Evolutionary conservation across 1,140 invertebrate species (phyloP), one percentile per base, ranked within the genome.

Genomic region (Panagrolaimus sp.): DNA sequence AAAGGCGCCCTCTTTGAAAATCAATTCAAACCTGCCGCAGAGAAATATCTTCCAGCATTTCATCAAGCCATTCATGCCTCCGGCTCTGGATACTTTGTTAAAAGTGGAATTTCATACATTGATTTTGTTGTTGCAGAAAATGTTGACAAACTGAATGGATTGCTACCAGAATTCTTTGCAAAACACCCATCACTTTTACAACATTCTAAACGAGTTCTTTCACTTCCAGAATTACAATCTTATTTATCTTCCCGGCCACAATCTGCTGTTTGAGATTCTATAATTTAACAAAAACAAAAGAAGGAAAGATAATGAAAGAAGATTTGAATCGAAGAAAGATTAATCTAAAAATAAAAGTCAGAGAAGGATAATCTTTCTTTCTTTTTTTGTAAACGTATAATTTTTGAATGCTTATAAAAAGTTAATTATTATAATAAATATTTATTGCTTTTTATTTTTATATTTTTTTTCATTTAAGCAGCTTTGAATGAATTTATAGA

Each of bases 151-250:
- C n/a, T 70, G 32, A 58, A 58, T 58, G 52, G 21, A 21, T 14
- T 65, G 4, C 38, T 65, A 12, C 44, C 44, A 15, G 26, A 68
- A 28, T 12, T 65, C n/a, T 67, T 68, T n/a, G 24, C 21, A 67
- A 32, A 38, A 10, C 17, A 24, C 17, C 43, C 65, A 9, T 58
- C 43, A 9, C 52, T 67, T 4, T 32, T 67, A 14, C 67, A 70
- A n/a, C 63, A 67, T 24, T 44, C 43, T 3, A 70, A 67, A 67
- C 26, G 65, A 48, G 68, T 70, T 9, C 65, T 70, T 43, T 17
- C 28, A n/a, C 45, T 70, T n/a, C 68, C 68, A 48, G 32, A 70
- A 67, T 55, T 70, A n/a, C 14, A 67, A 32, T 28, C 43, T 10
- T 70, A 70, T 43, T 17, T 70, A 7, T n/a, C 58, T n/a, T 70